These are phyloP conservation scores for Mus musculus DNA, from an alignment of 2,113 vertebrate species.

Conservation along the genomic window DNA sequence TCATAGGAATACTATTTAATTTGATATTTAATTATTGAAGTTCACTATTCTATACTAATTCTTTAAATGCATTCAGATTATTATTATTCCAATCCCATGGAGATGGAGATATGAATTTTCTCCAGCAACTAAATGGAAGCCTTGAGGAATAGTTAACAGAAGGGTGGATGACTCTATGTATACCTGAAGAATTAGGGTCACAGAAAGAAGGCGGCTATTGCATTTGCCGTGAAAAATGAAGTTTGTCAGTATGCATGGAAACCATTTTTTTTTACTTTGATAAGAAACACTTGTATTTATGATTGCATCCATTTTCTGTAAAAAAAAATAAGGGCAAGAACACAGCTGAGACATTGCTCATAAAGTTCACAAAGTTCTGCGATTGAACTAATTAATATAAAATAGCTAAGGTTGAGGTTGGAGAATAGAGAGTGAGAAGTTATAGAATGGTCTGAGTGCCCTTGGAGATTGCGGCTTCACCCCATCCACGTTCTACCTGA, in stretches of 20 bases:
- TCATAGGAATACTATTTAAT: slow-evolving; percentile 48
- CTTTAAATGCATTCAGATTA: slow-evolving; percentile 9
- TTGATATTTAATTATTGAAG: slow-evolving; percentile 43
- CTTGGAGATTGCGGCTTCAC: not conserved
- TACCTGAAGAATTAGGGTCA: not conserved
- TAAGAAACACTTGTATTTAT: not conserved
- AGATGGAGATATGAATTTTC: not conserved
- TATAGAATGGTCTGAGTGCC: not conserved
- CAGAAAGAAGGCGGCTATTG: not conserved
- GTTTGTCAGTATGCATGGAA: not conserved
- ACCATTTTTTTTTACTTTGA: not conserved
- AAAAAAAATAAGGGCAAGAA: not conserved
- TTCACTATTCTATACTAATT: not conserved
- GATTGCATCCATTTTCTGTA: not conserved
- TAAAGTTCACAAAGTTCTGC: not conserved
- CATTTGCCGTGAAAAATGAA: not conserved
- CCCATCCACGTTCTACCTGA: not conserved
- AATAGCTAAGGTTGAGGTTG: not conserved
- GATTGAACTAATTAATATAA: not conserved
- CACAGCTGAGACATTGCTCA: not conserved
- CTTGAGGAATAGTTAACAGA: not conserved
- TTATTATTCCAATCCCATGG: not conserved
- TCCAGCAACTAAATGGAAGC: not conserved
- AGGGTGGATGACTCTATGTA: not conserved
- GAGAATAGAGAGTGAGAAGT: not conserved